Evolutionary conservation across 2,797 vertebrate genomes (phyloP), one percentile per base, ranked within the genome.

Genomic region (Sebastes hubbsi): DNA sequence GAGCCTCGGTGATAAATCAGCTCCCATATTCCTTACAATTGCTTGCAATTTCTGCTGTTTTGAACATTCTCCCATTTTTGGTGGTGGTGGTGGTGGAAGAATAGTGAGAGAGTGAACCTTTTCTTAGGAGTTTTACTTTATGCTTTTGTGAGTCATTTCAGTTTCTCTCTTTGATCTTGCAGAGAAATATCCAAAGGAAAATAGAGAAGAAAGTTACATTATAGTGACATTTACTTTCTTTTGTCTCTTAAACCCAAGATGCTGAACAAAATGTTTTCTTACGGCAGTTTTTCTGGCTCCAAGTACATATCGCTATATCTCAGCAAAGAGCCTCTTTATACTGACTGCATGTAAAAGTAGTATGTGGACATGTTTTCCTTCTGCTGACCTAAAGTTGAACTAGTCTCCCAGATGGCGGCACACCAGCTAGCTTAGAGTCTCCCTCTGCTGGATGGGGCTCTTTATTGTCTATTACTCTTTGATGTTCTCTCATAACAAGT

Each of bases 361-460:
- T 29, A 18, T 67, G 58, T 73, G 6, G 30, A 56, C 8, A 36
- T 66, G 22, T 60, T 9, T 68, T 58, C 20, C 24, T 58, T 73
- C 46, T 61, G 64, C 20, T 58, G 49, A 60, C 30, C 46, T 27
- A 5, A 25, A 63, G 58, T 69, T 55, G 38, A 86, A 69, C 32
- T 34, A 68, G 25, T 71, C 22, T 69, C 58, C 72, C 24, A 70
- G 36, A 20, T 63, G 20, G 59, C 42, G 29, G 61, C 27, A 22
- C 29, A 73, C 25, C 5, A 70, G 49, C 27, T 60, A 49, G 70
- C 20, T 77, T 27, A 88, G 46, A 88, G 85, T 73, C 81, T 81
- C 88, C 89, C 92, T 91, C 91, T 94, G 87, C 90, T 93, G 91
- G 88, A 79, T 32, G 76, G 82, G 85, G 61, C 67, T 85, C 60